Percentiles rank a stretch among this genome's conserved stretches.
Conservation (phyloP, 1,140 invertebrate species). For the Drosophila pallidifrons region DNA sequence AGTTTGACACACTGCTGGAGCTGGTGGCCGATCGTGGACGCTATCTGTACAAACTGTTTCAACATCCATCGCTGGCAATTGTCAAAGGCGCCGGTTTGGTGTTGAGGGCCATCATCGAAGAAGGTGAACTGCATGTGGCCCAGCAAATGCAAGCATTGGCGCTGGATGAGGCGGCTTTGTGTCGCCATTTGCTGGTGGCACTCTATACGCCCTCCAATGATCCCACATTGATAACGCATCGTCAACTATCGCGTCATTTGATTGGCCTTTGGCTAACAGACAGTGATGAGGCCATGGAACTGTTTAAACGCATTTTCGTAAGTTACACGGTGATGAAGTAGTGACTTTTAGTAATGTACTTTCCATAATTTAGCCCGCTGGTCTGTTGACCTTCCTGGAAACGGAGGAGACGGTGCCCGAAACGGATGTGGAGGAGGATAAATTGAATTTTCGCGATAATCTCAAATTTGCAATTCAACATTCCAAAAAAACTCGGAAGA, state of each 20-base stretch:
- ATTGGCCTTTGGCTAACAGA: conserved; percentile 98
- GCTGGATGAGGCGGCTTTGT: conserved; percentile 98
- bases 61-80: conserved; percentile 98
- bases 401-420: conserved; percentile 94
- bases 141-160: conserved; percentile 98
- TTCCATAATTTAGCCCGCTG: conserved; percentile 88
- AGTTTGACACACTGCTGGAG: conserved; percentile 97
- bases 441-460: conserved; percentile 95
- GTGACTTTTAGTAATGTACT: conserved; percentile 9
- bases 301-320: conserved; percentile 96
- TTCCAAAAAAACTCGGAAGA: conserved; percentile 88
- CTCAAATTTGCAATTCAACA: conserved; percentile 96
- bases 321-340: conserved; percentile 37
- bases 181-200: conserved; percentile 96
- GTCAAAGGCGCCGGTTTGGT: conserved; percentile 99
- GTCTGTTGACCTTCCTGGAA: conserved; percentile 95
- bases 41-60: conserved; percentile 96
- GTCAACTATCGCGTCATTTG: conserved; percentile 97
- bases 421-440: conserved; percentile 89
- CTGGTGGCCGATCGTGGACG: conserved; percentile 97
- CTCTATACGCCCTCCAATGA: conserved; percentile 94
- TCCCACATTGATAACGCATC: conserved; percentile 91
- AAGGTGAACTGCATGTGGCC: conserved; percentile 95
- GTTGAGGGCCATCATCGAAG: conserved; percentile 98
- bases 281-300: conserved; percentile 95